Percentiles rank a stretch among this genome's conserved stretches.
These are phyloP conservation scores for Thrips palmi DNA, from an alignment of 1,140 invertebrate species.

Conservation along the genomic window DNA sequence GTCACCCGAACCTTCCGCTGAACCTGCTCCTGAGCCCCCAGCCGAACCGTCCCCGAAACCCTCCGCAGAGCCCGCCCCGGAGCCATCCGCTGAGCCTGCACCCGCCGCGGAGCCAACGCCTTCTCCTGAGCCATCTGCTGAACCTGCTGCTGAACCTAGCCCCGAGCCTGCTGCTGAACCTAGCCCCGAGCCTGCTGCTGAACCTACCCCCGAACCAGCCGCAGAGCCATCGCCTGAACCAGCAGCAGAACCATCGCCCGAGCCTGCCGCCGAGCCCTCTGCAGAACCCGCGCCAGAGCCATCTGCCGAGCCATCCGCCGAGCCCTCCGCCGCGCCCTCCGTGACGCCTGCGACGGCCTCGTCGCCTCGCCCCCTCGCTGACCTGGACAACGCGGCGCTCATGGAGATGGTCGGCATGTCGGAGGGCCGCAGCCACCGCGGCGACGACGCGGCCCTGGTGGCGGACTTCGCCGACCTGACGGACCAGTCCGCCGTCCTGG, in stretches of 20 bases:
- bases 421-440: too few relatives aligned
- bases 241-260: not conserved
- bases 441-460: too few relatives aligned
- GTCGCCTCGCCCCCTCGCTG: not conserved
- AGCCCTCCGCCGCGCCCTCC: constrained; percentile 7
- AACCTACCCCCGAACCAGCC: constrained; percentile 14
- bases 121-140: constrained; percentile 10
- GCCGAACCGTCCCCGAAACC: constrained; percentile 15
- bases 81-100: constrained; percentile 11
- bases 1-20: not conserved
- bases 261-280: constrained; percentile 14
- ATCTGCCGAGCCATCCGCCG: not conserved
- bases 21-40: not conserved
- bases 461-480: too few relatives aligned
- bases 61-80: constrained; percentile 10
- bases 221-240: constrained; percentile 1
- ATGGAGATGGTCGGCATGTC: too few relatives aligned
- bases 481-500: too few relatives aligned
- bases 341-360: not conserved
- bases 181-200: constrained; percentile 16
- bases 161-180: constrained; percentile 16
- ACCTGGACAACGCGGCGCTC: too few relatives aligned
- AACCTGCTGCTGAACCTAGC: constrained; percentile 18
- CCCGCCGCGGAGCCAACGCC: constrained; percentile 17
- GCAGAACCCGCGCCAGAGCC: constrained; percentile 14